A percentile compares a stretch with the other conserved stretches of the same genome.
These are phyloP conservation scores for Pseudolaguvia tuberculata DNA, from an alignment of 2,113 vertebrate species.

Conservation along the genomic window DNA sequence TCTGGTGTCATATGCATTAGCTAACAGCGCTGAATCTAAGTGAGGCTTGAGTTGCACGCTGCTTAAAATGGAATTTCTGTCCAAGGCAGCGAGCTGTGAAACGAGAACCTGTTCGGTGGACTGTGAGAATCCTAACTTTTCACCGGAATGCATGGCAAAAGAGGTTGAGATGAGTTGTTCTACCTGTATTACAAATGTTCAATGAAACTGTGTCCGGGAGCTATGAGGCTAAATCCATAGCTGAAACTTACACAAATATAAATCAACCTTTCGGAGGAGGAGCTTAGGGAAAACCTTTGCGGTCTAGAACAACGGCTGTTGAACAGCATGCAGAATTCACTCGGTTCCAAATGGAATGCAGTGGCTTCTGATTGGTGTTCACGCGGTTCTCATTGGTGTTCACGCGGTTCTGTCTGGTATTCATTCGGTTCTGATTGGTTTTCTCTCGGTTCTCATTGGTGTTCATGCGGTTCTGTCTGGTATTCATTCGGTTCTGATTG, in stretches of 20 bases:
- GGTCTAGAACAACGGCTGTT: too few relatives aligned
- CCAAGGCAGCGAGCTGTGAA: neutral
- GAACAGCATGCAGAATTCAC: too few relatives aligned
- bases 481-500: too few relatives aligned
- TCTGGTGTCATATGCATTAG: slow-evolving; percentile 13
- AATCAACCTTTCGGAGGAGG: too few relatives aligned
- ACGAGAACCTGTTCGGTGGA: neutral
- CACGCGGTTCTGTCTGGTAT: neutral
- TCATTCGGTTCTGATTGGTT: too few relatives aligned
- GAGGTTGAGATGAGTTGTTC: neutral
- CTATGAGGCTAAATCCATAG: neutral
- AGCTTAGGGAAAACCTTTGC: too few relatives aligned
- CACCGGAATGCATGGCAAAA: neutral
- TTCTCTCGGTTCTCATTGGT: too few relatives aligned
- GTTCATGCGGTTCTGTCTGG: neutral
- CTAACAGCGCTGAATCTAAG: neutral
- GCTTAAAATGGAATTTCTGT: slow-evolving; percentile 8
- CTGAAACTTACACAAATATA: neutral
- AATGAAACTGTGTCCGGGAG: neutral
- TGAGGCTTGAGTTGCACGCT: neutral
- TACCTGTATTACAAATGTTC: neutral
- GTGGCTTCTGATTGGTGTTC: too few relatives aligned
- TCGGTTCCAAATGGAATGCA: too few relatives aligned
- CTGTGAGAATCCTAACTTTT: neutral
- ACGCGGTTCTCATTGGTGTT: too few relatives aligned